phyloP scores from a whole-genome alignment of 2,888 invertebrate genomes.

The Apeira syringaria region DNA sequence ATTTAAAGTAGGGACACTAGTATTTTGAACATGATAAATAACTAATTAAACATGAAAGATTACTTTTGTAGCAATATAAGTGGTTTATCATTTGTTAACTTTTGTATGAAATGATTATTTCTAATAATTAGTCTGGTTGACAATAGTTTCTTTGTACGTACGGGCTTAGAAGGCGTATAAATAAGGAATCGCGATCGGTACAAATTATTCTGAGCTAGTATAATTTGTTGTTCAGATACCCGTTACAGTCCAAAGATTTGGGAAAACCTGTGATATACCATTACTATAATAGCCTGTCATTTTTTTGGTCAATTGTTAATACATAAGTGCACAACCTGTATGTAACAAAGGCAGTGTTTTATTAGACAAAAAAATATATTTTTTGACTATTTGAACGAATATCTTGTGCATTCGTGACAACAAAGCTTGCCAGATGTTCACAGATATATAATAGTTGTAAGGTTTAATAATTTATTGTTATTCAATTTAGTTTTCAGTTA shows the following conservation, averaged over 20 bases:
- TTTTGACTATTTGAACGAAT: constrained; percentile 83
- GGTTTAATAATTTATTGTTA: constrained; percentile 83
- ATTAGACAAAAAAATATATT: constrained; percentile 80
- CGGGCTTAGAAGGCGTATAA: constrained; percentile 67
- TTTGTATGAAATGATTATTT: constrained; percentile 66
- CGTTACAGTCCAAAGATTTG: constrained; percentile 83
- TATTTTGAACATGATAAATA: constrained; percentile 67
- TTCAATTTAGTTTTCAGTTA: constrained; percentile 81
- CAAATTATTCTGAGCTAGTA: constrained; percentile 62
- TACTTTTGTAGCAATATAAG: constrained; percentile 75
- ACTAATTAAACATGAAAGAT: constrained; percentile 59
- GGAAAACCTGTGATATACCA: constrained; percentile 84
- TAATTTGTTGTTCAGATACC: constrained; percentile 64
- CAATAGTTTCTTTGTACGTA: constrained; percentile 76
- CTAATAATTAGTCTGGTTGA: constrained; percentile 70
- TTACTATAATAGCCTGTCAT: constrained; percentile 73
- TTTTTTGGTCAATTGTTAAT: constrained; percentile 84
- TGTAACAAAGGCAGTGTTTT: constrained; percentile 64
- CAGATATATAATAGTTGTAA: constrained; percentile 79
- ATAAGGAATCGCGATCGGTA: constrained; percentile 65
- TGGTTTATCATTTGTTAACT: constrained; percentile 67
- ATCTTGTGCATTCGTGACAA: constrained; percentile 72
- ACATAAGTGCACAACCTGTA: constrained; percentile 70
- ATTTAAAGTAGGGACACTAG: constrained; percentile 75
- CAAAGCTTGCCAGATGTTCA: constrained; percentile 76